Evolutionary conservation across 1,140 invertebrate species (phyloP).

Genomic region (Tachypleus tridentatus): DNA sequence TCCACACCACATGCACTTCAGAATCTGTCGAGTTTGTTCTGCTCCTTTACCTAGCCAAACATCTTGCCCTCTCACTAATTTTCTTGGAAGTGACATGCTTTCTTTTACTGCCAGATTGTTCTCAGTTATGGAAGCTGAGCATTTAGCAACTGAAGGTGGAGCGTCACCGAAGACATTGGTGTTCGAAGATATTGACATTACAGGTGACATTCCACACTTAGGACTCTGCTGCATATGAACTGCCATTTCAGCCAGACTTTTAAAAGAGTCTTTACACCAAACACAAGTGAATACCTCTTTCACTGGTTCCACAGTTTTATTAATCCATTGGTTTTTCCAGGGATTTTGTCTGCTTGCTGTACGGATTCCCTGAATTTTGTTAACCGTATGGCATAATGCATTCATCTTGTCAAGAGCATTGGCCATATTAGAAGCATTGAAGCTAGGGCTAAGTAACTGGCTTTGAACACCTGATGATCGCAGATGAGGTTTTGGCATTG

Average conservation of each 20-base stretch:
- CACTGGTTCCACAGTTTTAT: slow-evolving; percentile 80
- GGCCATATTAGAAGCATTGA: too few relatives aligned
- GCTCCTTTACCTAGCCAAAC: slow-evolving; percentile 96
- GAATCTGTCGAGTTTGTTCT: slow-evolving; percentile 89
- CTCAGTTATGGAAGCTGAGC: too few relatives aligned
- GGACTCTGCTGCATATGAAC: slow-evolving; percentile 91
- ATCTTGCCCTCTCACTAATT: slow-evolving; percentile 91
- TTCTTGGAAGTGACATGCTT: slow-evolving; percentile 52
- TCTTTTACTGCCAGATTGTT: background rate
- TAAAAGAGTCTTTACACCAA: slow-evolving; percentile 88
- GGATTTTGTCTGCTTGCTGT: slow-evolving; percentile 33
- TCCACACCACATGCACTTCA: slow-evolving; percentile 98
- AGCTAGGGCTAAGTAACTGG: too few relatives aligned
- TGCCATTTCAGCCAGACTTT: slow-evolving; percentile 72
- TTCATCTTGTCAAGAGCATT: too few relatives aligned
- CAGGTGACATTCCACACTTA: slow-evolving; percentile 48
- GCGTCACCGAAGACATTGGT: too few relatives aligned
- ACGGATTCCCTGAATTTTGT: too few relatives aligned
- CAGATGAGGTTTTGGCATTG: too few relatives aligned
- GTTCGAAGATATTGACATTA: background rate
- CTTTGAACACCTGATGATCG: too few relatives aligned
- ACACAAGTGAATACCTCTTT: slow-evolving; percentile 91
- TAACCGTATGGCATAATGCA: too few relatives aligned
- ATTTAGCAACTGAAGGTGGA: too few relatives aligned
- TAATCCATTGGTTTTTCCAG: slow-evolving; percentile 89